Evolutionary conservation across 1,140 invertebrate genomes (phyloP), one percentile per base, ranked within the genome.

Genomic region (Halyomorpha halys): DNA sequence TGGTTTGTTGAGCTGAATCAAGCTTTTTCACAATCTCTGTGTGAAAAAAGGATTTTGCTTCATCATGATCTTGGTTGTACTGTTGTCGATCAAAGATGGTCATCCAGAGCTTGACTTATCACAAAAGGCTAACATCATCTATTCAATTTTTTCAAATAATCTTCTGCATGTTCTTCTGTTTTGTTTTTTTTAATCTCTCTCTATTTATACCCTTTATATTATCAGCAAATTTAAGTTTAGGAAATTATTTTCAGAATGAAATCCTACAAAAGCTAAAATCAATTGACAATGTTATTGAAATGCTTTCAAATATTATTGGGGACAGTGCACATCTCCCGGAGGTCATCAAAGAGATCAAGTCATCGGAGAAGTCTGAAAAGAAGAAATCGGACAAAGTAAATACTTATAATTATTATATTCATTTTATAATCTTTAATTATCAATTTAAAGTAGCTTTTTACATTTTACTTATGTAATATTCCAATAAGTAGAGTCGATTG

Each of bases 261-360:
- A 88, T 90, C 65, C 84, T 88, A 74, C 86, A 83, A 69, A 90
- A 89, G 78, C 76, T 90, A 74, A 88, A 87, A 74, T 86, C 86
- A 0, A 87, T 89, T 69, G 83, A 84, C 74, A 89, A 88, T 74
- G 86, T 90, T 1, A 87, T 90, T 68, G 87, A 90, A 69, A 90
- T 90, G 85, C 75, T 90, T 56, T 86, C 86, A 39, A 83, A 83
- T 25, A 86, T 90, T 68, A 89, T 90, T 63, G 83, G 83, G 0
- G 83, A 85, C 34, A 25, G 53, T 16, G 23, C 53, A 5, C 53
- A 45, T 5, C 44, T 61, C 15, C 60, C 39, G 11, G 47, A 49
- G 18, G 47, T 62, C 13, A 53, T 63, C 65, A n/a, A 64, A 66
- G 65, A 49, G 62, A 56, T 65, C 47, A 51, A 63, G 45, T 39